These are phyloP conservation scores for Carcinoscorpius rotundicauda DNA, from an alignment of 1,140 invertebrate genomes.

Conservation along the genomic window DNA sequence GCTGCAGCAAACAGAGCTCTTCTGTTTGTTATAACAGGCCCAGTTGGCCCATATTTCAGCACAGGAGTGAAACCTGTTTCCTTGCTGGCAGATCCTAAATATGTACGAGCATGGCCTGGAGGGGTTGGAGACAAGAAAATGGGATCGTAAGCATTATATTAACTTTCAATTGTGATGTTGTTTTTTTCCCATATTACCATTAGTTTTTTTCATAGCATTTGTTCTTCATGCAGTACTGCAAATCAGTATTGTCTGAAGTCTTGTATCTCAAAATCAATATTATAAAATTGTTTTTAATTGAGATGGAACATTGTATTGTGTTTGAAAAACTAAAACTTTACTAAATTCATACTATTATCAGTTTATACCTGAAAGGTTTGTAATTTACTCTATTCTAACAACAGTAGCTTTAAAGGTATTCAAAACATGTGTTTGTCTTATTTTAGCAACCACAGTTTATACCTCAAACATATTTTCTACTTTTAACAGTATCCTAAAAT, in stretches of 20 bases:
- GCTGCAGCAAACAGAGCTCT: slow-evolving; percentile 66
- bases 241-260: not conserved
- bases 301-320: too few relatives aligned
- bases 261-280: too few relatives aligned
- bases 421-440: too few relatives aligned
- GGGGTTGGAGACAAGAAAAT: slow-evolving; percentile 89
- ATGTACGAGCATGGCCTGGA: slow-evolving; percentile 85
- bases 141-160: slow-evolving; percentile 48
- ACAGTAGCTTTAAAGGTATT: too few relatives aligned
- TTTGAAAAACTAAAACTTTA: too few relatives aligned
- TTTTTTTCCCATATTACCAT: slow-evolving; percentile 4
- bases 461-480: too few relatives aligned
- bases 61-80: slow-evolving; percentile 59
- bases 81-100: slow-evolving; percentile 63
- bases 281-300: too few relatives aligned
- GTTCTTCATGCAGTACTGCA: slow-evolving; percentile 1
- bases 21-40: slow-evolving; percentile 80
- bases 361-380: too few relatives aligned
- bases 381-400: slow-evolving; percentile 7
- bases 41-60: slow-evolving; percentile 83
- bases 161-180: not conserved
- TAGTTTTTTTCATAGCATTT: slow-evolving; percentile 3
- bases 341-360: too few relatives aligned
- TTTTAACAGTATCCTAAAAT: too few relatives aligned
- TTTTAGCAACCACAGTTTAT: too few relatives aligned